Base-by-base conservation (phyloP, 2,113 vertebrate species). In the Pomatorhinus ruficollis region DNA sequence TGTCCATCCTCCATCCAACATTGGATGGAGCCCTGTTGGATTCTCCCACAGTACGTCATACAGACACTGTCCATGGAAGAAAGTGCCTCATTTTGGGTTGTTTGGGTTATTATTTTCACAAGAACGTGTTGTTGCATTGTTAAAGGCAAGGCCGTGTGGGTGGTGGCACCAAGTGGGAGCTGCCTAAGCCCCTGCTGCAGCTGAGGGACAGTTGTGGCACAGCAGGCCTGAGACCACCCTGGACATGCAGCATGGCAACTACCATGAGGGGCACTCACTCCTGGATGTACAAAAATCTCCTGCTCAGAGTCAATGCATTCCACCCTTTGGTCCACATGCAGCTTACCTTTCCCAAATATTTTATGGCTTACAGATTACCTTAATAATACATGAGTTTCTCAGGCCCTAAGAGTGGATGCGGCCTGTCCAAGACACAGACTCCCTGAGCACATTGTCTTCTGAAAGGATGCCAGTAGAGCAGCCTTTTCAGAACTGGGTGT, bases 61-160 rank as follows among this genome's bases (percentile, higher is more conserved):
- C 11, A 57, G 37, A 63, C 39, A 15, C 23, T 33, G 11, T 28
- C 31, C 21, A 3, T 25, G 11, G 24, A 85, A 39, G 27, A n/a
- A 68, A 59, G 15, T 0, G 0, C 3, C 44, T 54, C n/a, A 30
- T 59, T 85, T 61, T 30, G 22, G 16, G 30, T 68, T 0, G 0
- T 70, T 57, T 57, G 15, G 15, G 21, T 63, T 35, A 12, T 28
- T 7, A 39, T 47, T 47, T 59, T 82, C 50, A n/a, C 6, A 23
- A 68, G 42, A 53, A 24, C 4, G 8, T 19, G 5, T 25, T 65
- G 47, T 30, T 76, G n/a, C 22, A 11, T 6, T 12, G 17, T 30
- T 24, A 63, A 57, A 64, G 42, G 39, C n/a, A 39, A 20, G 39
- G 33, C 39, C 0, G 1, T 60, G 31, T 2, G 2, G 27, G 39